A percentile compares a stretch with the other conserved stretches of the same genome.
These are phyloP conservation scores for Achlya flavicornis DNA, from an alignment of 2,888 invertebrate species.

Conservation along the genomic window DNA sequence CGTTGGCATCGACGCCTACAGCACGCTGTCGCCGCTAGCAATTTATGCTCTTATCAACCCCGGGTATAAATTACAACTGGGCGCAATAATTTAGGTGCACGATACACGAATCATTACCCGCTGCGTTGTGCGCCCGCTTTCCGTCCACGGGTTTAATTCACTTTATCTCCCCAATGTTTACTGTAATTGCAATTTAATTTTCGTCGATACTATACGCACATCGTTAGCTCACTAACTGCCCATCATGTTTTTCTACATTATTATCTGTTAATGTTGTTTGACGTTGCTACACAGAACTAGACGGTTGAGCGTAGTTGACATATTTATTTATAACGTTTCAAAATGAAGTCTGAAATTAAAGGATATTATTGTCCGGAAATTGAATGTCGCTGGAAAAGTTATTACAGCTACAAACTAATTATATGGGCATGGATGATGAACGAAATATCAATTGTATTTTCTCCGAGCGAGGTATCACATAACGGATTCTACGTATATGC, in stretches of 20 bases:
- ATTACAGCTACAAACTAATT: slow-evolving; percentile 60
- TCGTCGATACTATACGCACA: slow-evolving; percentile 42
- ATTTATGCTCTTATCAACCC: slow-evolving; percentile 82
- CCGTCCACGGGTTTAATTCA: slow-evolving; percentile 68
- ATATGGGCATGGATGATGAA: slow-evolving; percentile 73
- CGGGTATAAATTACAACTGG: slow-evolving; percentile 78
- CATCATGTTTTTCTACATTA: slow-evolving; percentile 17
- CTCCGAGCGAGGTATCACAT: slow-evolving; percentile 59
- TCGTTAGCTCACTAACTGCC: slow-evolving; percentile 28
- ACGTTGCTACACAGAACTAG: slow-evolving; percentile 32
- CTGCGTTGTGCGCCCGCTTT: slow-evolving; percentile 63
- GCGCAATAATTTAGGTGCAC: slow-evolving; percentile 82
- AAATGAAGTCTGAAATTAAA: slow-evolving; percentile 31
- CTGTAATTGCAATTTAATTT: slow-evolving; percentile 69
- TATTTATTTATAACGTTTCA: neutral
- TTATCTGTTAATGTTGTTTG: slow-evolving; percentile 1
- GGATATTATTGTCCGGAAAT: slow-evolving; percentile 41
- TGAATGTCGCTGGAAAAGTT: slow-evolving; percentile 59
- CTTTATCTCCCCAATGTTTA: slow-evolving; percentile 73
- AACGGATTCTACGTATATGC: slow-evolving; percentile 59
- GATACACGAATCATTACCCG: slow-evolving; percentile 82
- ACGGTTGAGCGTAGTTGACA: slow-evolving; percentile 25
- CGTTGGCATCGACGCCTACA: slow-evolving; percentile 69
- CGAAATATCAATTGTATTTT: slow-evolving; percentile 55
- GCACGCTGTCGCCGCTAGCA: slow-evolving; percentile 70